Conservation (phyloP, 2,797 vertebrate genomes). For the Paedocypris micromegethes region DNA sequence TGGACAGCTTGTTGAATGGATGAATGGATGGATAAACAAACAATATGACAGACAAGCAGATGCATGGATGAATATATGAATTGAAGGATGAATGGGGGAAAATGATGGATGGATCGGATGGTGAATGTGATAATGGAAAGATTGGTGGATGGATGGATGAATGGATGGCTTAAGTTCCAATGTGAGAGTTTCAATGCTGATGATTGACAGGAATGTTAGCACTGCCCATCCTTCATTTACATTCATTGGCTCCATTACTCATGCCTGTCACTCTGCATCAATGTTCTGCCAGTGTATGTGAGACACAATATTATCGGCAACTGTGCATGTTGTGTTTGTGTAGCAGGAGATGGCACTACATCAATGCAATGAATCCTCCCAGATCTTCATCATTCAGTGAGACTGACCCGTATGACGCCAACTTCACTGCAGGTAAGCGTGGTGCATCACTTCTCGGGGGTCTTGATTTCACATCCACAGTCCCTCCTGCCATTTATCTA, state of each 20-base stretch:
- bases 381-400: background rate
- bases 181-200: conserved; percentile 1
- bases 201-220: conserved; percentile 37
- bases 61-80: no score
- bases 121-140: no score
- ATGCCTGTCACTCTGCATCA: conserved; percentile 40
- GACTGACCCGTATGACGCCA: background rate
- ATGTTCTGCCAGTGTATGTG: background rate
- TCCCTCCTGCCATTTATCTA: conserved; percentile 25
- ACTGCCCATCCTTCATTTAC: conserved; percentile 27
- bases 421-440: conserved; percentile 5
- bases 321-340: conserved; percentile 9
- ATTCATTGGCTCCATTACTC: conserved; percentile 40
- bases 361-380: background rate
- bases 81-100: no score
- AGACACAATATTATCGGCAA: conserved; percentile 2
- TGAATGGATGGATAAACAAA: no score
- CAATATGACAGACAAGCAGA: no score
- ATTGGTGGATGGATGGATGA: background rate
- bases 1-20: no score
- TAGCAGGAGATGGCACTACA: background rate
- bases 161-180: background rate
- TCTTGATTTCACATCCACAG: conserved; percentile 6
- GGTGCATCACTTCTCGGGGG: background rate
- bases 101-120: no score